These are phyloP conservation scores for Leptopterna dolabrata DNA, from an alignment of 2,888 invertebrate species.

Conservation along the genomic window DNA sequence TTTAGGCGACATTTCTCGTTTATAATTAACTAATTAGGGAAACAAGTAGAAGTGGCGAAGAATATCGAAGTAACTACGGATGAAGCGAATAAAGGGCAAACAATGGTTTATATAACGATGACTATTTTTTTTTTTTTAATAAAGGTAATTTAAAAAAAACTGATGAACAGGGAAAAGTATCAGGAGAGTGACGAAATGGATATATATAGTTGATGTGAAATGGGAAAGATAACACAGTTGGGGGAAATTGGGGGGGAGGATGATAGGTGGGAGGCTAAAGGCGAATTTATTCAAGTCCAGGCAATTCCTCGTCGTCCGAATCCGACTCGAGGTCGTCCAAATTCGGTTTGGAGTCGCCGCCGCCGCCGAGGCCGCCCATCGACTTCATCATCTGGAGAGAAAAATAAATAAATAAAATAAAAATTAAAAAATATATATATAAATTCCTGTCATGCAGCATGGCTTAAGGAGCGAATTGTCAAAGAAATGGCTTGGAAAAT, in stretches of 20 bases:
- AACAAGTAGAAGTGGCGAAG: too few relatives aligned
- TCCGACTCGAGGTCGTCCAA: slow-evolving; percentile 83
- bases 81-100: too few relatives aligned
- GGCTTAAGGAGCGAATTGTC: too few relatives aligned
- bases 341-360: slow-evolving; percentile 74
- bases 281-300: slow-evolving; percentile 28
- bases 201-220: neutral
- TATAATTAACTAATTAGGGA: too few relatives aligned
- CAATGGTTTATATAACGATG: too few relatives aligned
- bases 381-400: slow-evolving; percentile 75
- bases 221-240: neutral
- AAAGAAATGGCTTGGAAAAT: too few relatives aligned
- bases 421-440: too few relatives aligned
- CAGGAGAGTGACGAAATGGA: neutral
- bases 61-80: too few relatives aligned
- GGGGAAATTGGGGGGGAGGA: neutral
- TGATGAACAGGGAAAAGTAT: neutral
- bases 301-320: slow-evolving; percentile 79
- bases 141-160: neutral
- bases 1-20: too few relatives aligned
- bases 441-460: too few relatives aligned
- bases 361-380: slow-evolving; percentile 75
- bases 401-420: neutral
- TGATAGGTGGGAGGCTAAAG: neutral
- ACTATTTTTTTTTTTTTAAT: neutral